Percentiles rank a stretch among this genome's conserved stretches.
Evolutionary conservation across 2,113 vertebrate species (phyloP).

Genomic region (Cinclus cinclus): DNA sequence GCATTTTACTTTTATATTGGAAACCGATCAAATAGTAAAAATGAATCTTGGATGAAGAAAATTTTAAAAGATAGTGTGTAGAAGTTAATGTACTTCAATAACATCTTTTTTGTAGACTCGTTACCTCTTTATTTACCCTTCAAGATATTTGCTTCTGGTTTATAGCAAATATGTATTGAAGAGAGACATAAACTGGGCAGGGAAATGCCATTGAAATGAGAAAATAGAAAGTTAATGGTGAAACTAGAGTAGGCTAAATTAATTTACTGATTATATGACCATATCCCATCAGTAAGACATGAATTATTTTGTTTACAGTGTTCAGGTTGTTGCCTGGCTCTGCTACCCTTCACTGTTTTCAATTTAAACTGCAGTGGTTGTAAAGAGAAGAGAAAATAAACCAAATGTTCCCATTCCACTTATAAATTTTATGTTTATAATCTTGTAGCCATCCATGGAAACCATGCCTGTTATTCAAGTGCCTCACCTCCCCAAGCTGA

Average conservation of each 20-base stretch:
- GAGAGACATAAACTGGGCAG: conserved; percentile 72
- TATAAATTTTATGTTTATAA: conserved; percentile 78
- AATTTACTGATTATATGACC: conserved; percentile 78
- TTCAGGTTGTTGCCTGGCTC: conserved; percentile 75
- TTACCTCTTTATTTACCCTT: conserved; percentile 76
- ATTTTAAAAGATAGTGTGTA: conserved; percentile 60
- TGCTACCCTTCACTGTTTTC: conserved; percentile 75
- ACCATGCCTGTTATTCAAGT: conserved; percentile 70
- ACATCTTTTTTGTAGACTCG: conserved; percentile 59
- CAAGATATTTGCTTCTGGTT: conserved; percentile 73
- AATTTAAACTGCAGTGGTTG: conserved; percentile 73
- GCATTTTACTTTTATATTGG: conserved; percentile 41
- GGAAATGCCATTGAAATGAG: conserved; percentile 74
- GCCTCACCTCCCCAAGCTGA: conserved; percentile 62
- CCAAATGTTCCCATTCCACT: conserved; percentile 76
- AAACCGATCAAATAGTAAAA: conserved; percentile 53
- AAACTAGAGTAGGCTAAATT: conserved; percentile 75
- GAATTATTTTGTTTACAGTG: conserved; percentile 78
- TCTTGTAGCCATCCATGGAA: conserved; percentile 77
- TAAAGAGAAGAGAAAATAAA: conserved; percentile 77
- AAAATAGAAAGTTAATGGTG: conserved; percentile 77
- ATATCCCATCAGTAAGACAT: conserved; percentile 76
- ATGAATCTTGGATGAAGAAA: conserved; percentile 53
- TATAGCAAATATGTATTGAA: conserved; percentile 73
- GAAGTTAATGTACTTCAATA: conserved; percentile 67